These are phyloP conservation scores for Napeogenes inachia DNA, from an alignment of 2,888 invertebrate genomes.

Conservation along the genomic window DNA sequence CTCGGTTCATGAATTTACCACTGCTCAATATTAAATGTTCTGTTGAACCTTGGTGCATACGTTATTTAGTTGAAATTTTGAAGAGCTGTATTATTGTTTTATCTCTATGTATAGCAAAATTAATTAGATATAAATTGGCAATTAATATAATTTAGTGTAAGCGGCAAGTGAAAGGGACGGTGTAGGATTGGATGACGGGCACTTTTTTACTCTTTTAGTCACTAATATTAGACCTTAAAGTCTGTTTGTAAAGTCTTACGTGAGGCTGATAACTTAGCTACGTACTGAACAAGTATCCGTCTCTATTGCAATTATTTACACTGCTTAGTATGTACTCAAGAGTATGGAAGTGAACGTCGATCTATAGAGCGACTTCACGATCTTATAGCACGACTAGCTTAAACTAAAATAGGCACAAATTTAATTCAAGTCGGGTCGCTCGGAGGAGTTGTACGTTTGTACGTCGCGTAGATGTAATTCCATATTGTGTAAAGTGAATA, in stretches of 20 bases:
- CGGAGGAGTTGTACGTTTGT: neutral
- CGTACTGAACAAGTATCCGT: constrained; percentile 5
- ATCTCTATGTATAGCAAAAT: constrained; percentile 19
- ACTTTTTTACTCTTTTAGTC: neutral
- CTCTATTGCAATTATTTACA: neutral
- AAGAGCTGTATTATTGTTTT: constrained; percentile 12
- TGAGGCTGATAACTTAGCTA: neutral
- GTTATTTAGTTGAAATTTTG: constrained; percentile 28
- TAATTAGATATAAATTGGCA: constrained; percentile 14
- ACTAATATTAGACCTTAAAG: neutral
- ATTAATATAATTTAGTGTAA: constrained; percentile 14
- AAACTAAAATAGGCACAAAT: neutral
- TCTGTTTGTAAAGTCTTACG: neutral
- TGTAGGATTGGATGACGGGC: neutral
- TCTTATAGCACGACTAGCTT: neutral
- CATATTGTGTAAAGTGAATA: constrained; percentile 13
- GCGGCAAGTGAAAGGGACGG: constrained; percentile 4
- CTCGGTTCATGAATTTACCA: constrained; percentile 16
- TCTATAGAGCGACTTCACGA: too few species aligned
- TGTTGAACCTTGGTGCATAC: constrained; percentile 28
- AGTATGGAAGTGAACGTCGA: too few species aligned
- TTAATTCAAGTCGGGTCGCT: neutral
- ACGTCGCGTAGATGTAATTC: constrained; percentile 12
- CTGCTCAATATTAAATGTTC: constrained; percentile 29
- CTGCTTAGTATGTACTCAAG: neutral